A percentile compares a stretch with the other conserved stretches of the same genome.
Conservation (phyloP, 2,888 invertebrate species). For the Achlya flavicornis region DNA sequence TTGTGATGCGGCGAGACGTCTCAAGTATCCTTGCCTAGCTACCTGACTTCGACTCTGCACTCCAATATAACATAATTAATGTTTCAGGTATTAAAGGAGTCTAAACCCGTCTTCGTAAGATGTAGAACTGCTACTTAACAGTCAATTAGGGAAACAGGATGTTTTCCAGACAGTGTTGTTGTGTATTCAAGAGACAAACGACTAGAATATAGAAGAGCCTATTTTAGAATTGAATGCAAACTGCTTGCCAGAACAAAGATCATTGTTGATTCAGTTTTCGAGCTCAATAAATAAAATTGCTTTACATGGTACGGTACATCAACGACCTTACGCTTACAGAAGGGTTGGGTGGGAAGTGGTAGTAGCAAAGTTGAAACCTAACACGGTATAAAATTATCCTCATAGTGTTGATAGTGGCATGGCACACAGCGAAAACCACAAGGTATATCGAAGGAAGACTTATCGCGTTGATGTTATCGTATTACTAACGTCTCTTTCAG, state of each 20-base stretch:
- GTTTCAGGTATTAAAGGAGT: slow-evolving; percentile 38
- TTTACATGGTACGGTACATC: not conserved
- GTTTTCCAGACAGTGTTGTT: slow-evolving; percentile 7
- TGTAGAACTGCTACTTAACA: slow-evolving; percentile 7
- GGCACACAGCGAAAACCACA: slow-evolving; percentile 7
- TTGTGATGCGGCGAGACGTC: slow-evolving; percentile 68
- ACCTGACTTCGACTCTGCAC: slow-evolving; percentile 48
- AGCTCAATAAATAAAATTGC: not conserved
- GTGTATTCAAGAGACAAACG: slow-evolving; percentile 6
- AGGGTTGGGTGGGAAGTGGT: not conserved
- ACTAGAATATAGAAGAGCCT: slow-evolving; percentile 7
- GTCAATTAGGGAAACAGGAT: slow-evolving; percentile 11
- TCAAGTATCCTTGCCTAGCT: slow-evolving; percentile 66
- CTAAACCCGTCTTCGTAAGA: slow-evolving; percentile 25
- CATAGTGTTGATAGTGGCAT: not conserved
- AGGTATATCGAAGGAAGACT: slow-evolving; percentile 15
- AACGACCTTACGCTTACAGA: not conserved
- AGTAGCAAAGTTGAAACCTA: not conserved
- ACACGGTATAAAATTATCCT: not conserved
- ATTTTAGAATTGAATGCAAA: slow-evolving; percentile 4
- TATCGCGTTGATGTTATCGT: slow-evolving; percentile 11
- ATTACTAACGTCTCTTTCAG: slow-evolving; percentile 19
- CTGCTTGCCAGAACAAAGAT: slow-evolving; percentile 3
- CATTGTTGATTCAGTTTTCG: slow-evolving; percentile 1
- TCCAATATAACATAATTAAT: slow-evolving; percentile 62